phyloP scores from a whole-genome alignment of 1,140 invertebrate species.

The Scaptomyza pallida region DNA sequence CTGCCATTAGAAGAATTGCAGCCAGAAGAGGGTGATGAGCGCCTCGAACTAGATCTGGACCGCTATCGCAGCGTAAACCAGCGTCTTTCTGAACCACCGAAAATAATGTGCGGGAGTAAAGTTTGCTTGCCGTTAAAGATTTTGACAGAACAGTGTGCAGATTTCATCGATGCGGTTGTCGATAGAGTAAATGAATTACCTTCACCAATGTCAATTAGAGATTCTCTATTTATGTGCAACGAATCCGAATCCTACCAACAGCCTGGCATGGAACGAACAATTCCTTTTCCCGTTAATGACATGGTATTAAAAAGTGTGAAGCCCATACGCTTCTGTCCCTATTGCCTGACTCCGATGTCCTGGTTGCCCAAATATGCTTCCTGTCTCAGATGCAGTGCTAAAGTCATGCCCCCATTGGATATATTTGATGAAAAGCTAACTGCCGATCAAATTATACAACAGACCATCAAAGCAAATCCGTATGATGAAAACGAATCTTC shows the following conservation, averaged over 20 bases:
- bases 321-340: slow-evolving; percentile 59
- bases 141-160: slow-evolving; percentile 11
- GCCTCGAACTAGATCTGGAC: slow-evolving; percentile 34
- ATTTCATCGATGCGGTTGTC: slow-evolving; percentile 16
- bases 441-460: slow-evolving; percentile 34
- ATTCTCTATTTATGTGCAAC: slow-evolving; percentile 2
- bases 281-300: slow-evolving; percentile 31
- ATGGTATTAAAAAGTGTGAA: slow-evolving; percentile 22
- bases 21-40: slow-evolving; percentile 37
- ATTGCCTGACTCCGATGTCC: slow-evolving; percentile 56
- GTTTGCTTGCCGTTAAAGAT: slow-evolving; percentile 1
- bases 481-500: neutral
- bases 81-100: neutral
- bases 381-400: slow-evolving; percentile 41
- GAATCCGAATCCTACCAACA: neutral
- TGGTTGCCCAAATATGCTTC: slow-evolving; percentile 53
- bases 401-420: slow-evolving; percentile 1
- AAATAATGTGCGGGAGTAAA: neutral
- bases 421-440: neutral
- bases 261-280: slow-evolving; percentile 1
- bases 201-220: neutral
- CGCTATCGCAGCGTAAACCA: slow-evolving; percentile 42
- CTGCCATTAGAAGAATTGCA: neutral
- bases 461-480: slow-evolving; percentile 11
- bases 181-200: neutral